Evolutionary conservation across 2,797 vertebrate genomes (phyloP), one percentile per base, ranked within the genome.

Genomic region (Oreochromis grahami): DNA sequence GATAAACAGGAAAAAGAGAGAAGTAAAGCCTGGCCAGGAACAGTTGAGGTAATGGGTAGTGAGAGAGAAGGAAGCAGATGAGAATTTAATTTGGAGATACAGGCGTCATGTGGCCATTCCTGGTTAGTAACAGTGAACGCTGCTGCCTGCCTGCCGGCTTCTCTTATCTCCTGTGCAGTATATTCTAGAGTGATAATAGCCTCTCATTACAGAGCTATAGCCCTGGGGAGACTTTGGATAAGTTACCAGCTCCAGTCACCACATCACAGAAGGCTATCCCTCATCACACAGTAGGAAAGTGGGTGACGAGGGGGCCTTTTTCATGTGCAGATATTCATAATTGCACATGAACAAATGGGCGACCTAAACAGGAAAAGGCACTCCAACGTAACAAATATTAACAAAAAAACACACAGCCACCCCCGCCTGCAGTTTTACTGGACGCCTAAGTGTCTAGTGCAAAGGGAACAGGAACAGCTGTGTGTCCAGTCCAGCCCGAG

Each of bases 381-480:
- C 78, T 72, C 34, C 65, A 34, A 7, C 63, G 72, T 84, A 77
- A 88, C 82, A 92, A 88, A 90, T 79, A 92, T 83, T 86, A 86
- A 84, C 48, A 79, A 82, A 65, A 65, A 26, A 3, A 10, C 89
- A 78, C 24, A 79, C 84, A 65, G 83, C 77, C 74, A 78, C 7
- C 78, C 76, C 76, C 11, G 45, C 81, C 21, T 48, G 78, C 52
- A 84, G 90, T 94, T 93, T 84, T 90, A 92, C 89, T 92, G 95
- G 96, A 96, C 17, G 93, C 95, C 97, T 87, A 89, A 84, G 93
- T 94, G 96, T 96, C 96, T 97, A 79, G 90, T 89, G 91, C 81
- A 78, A 88, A 91, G 77, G 52, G 21, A 84, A 86, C 86, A 84
- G 86, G 83, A 88, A 93, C 93, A 94, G 92, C 93, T 94, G 95